Percentiles rank a stretch among this genome's conserved stretches.
phyloP scores from a whole-genome alignment of 2,888 invertebrate species.

The Ceramica pisi region DNA sequence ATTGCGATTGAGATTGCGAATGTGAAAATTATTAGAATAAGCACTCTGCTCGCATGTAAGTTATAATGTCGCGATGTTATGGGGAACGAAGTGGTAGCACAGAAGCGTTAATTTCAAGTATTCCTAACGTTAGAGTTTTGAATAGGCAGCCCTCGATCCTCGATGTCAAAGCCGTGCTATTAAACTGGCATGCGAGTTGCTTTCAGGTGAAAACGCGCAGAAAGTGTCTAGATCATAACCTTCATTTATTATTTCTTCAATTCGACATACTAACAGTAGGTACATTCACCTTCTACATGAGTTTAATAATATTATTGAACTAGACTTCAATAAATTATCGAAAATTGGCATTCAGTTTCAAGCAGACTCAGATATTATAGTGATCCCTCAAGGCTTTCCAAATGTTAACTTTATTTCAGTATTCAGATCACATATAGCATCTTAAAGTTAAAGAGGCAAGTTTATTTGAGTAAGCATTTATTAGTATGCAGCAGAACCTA shows the following conservation, averaged over 20 bases:
- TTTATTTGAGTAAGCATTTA: neutral
- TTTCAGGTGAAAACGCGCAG: no score
- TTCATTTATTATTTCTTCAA: neutral
- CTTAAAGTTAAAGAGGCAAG: constrained; percentile 10
- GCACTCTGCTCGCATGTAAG: no score
- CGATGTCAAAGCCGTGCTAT: no score
- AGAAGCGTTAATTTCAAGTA: no score
- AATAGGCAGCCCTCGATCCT: no score
- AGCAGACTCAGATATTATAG: neutral
- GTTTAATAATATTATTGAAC: neutral
- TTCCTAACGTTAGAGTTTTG: no score
- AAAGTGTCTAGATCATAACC: no score
- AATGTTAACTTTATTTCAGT: constrained; percentile 15
- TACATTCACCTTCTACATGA: constrained; percentile 2
- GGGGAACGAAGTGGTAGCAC: no score
- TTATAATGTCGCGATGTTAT: no score
- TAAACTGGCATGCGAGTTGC: no score
- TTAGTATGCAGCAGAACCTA: constrained; percentile 9
- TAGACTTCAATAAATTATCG: neutral
- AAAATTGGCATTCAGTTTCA: constrained; percentile 16
- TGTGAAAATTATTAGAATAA: no score
- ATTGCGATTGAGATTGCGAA: no score
- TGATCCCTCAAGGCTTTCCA: neutral
- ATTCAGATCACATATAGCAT: neutral
- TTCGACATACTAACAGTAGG: neutral